These are phyloP conservation scores for Andrena marginata DNA, from an alignment of 2,888 invertebrate species.

Conservation along the genomic window DNA sequence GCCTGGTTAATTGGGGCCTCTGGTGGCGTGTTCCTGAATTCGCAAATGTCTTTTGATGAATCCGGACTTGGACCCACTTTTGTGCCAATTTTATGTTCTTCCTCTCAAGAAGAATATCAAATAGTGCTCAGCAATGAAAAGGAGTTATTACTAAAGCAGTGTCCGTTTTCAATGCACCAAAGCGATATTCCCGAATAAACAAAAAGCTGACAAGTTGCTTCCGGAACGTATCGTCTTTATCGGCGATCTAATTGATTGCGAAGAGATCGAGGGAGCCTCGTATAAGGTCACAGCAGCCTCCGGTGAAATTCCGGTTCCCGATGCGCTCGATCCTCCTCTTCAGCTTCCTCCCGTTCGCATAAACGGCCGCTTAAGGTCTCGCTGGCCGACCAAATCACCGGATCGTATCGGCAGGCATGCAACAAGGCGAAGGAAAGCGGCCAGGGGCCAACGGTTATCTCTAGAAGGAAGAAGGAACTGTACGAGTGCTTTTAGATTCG, in stretches of 20 bases:
- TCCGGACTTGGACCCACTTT: neutral
- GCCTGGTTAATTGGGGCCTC: neutral
- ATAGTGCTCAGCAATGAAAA: neutral
- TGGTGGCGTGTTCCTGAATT: neutral
- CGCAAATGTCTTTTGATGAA: neutral
- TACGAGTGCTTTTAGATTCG: slow-evolving; percentile 47
- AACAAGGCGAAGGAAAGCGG: slow-evolving; percentile 52
- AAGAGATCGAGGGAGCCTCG: slow-evolving; percentile 47
- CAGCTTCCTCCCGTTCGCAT: slow-evolving; percentile 47
- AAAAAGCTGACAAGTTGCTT: slow-evolving; percentile 60
- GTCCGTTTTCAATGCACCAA: neutral
- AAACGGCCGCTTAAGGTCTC: slow-evolving; percentile 58
- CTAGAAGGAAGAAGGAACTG: slow-evolving; percentile 41
- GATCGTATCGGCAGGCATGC: slow-evolving; percentile 60
- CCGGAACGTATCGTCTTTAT: slow-evolving; percentile 60
- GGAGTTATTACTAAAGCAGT: neutral
- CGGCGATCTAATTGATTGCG: slow-evolving; percentile 61
- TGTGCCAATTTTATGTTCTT: no score
- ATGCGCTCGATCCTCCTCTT: slow-evolving; percentile 23
- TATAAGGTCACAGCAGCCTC: slow-evolving; percentile 49
- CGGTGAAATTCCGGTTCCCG: slow-evolving; percentile 58
- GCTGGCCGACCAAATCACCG: slow-evolving; percentile 52
- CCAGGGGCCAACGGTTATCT: slow-evolving; percentile 55
- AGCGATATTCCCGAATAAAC: slow-evolving; percentile 20
- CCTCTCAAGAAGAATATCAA: no score